These are phyloP conservation scores for Piliocolobus tephrosceles DNA, from an alignment of 2,113 vertebrate genomes.

Conservation along the genomic window DNA sequence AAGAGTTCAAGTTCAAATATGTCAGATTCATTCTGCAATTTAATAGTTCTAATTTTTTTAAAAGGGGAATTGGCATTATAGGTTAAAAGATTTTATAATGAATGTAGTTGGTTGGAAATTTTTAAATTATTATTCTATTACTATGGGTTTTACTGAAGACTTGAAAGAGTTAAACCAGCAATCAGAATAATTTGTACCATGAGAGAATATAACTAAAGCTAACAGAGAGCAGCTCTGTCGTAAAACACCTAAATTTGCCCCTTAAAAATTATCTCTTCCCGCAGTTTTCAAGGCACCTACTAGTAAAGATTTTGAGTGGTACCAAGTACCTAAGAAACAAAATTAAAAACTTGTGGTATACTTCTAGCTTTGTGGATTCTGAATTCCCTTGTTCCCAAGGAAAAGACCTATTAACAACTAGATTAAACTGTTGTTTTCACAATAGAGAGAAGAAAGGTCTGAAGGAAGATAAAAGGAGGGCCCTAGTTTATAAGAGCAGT, in stretches of 20 bases:
- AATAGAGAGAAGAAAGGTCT: constrained; percentile 72
- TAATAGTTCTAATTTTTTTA: background rate
- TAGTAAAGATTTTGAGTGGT: background rate
- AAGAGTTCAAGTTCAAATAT: background rate
- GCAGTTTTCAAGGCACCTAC: background rate
- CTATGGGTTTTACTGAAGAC: constrained; percentile 12
- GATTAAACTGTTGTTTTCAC: constrained; percentile 84
- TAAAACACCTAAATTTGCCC: background rate
- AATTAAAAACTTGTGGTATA: background rate
- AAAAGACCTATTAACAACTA: constrained; percentile 57
- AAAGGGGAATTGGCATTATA: background rate
- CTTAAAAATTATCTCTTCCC: background rate
- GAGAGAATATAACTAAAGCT: background rate
- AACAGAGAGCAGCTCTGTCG: background rate
- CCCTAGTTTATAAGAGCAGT: constrained; percentile 55
- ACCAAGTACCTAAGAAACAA: background rate
- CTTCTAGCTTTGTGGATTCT: constrained; percentile 67
- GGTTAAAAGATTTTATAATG: background rate
- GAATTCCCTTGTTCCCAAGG: constrained; percentile 82
- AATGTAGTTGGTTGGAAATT: background rate
- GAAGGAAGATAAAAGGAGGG: constrained; percentile 58
- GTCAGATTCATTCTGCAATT: background rate
- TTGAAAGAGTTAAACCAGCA: constrained; percentile 22
- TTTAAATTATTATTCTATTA: background rate
- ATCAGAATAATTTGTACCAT: background rate